Percentiles rank a stretch among this genome's conserved stretches.
Evolutionary conservation across 2,113 vertebrate genomes (phyloP).

Genomic region (Hippoglossus stenolepis): DNA sequence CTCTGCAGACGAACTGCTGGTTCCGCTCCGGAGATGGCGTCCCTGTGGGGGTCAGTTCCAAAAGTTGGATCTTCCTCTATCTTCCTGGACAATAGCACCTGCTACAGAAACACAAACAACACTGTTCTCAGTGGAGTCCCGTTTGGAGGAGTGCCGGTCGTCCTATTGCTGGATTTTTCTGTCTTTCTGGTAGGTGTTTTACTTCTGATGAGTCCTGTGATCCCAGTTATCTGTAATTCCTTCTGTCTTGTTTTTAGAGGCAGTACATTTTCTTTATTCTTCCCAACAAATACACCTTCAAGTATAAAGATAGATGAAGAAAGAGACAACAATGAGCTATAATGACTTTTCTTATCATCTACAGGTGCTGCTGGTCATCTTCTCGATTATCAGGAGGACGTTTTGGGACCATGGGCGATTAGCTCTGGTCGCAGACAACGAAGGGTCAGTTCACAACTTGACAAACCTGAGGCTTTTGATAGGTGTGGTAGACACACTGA

Average conservation of each 20-base stretch:
- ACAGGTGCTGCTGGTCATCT: constrained; percentile 87
- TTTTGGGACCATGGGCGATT: constrained; percentile 96
- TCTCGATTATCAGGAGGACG: constrained; percentile 89
- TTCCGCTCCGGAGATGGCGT: constrained; percentile 58
- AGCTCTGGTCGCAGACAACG: constrained; percentile 89
- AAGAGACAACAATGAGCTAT: not conserved
- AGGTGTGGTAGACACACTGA: not conserved
- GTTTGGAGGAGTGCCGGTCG: constrained; percentile 92
- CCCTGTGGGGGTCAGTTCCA: constrained; percentile 39
- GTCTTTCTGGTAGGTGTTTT: constrained; percentile 82
- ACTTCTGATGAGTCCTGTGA: constrained; percentile 3
- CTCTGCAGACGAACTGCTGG: constrained; percentile 37
- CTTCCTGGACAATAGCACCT: constrained; percentile 78
- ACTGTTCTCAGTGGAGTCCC: constrained; percentile 87
- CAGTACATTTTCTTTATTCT: not conserved
- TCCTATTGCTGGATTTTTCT: constrained; percentile 89
- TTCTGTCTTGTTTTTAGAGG: not conserved
- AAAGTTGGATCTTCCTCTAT: constrained; percentile 13
- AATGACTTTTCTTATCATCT: constrained; percentile 29
- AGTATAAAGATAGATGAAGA: not conserved
- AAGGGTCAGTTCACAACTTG: constrained; percentile 81
- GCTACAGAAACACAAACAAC: constrained; percentile 86
- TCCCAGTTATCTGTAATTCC: not conserved
- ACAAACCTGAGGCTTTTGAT: not conserved
- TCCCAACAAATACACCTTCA: not conserved